Percentiles rank a stretch among this genome's conserved stretches.
Evolutionary conservation across 2,113 vertebrate species (phyloP).

Genomic region (Camelus dromedarius): DNA sequence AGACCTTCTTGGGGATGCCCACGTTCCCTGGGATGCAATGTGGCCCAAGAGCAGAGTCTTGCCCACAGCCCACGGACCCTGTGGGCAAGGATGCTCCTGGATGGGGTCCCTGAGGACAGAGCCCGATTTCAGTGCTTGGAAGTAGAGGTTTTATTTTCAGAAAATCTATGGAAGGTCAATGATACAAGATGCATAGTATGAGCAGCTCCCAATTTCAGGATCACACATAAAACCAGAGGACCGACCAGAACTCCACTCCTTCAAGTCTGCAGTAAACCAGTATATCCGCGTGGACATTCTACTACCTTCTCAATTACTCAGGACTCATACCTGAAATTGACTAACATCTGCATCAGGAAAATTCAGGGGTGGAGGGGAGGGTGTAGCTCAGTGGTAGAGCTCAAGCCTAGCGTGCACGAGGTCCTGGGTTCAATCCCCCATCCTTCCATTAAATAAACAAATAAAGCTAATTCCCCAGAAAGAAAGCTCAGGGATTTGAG

Average conservation of each 20-base stretch:
- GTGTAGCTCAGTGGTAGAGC: no score
- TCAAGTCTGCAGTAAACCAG: not conserved
- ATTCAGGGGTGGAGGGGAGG: not conserved
- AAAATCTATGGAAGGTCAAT: not conserved
- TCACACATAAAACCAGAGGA: not conserved
- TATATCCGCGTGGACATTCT: accelerated
- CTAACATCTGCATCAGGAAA: not conserved
- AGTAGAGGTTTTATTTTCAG: not conserved
- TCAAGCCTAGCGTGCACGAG: no score
- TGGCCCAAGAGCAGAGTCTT: not conserved
- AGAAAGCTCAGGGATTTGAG: not conserved
- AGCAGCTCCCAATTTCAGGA: not conserved
- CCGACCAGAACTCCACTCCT: not conserved
- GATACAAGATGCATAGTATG: not conserved
- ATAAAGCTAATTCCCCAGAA: no score
- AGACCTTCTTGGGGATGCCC: not conserved
- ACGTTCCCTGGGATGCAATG: not conserved
- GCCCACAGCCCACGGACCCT: not conserved
- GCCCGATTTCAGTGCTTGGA: not conserved
- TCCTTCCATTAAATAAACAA: no score
- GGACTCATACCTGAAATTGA: not conserved
- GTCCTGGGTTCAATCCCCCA: no score
- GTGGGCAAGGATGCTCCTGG: not conserved
- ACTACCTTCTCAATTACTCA: not conserved
- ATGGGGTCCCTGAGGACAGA: not conserved